These are phyloP conservation scores for Eubasilissa regina DNA, from an alignment of 1,140 invertebrate species.

Conservation along the genomic window DNA sequence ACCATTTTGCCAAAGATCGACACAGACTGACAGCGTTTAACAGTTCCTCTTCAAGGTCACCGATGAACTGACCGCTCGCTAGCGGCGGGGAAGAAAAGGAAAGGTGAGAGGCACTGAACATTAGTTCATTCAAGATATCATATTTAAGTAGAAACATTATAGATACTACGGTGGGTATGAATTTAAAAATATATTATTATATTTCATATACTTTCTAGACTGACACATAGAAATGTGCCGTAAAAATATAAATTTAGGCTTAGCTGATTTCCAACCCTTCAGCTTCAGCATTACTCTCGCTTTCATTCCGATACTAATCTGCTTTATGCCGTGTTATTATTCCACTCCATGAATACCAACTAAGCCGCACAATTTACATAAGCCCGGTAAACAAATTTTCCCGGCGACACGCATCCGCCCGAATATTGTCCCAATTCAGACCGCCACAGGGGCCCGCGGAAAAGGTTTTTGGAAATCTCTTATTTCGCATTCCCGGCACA, in stretches of 20 bases:
- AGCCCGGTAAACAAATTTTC: slow-evolving; percentile 35
- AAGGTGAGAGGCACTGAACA: no score
- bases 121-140: no score
- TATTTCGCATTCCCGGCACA: slow-evolving; percentile 32
- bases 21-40: no score
- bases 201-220: neutral
- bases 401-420: neutral
- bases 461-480: neutral
- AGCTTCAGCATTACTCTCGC: neutral
- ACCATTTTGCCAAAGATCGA: no score
- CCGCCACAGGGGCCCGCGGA: neutral
- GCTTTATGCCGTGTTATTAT: neutral
- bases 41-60: no score
- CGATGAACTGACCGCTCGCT: no score
- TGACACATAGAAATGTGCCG: neutral
- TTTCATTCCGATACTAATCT: neutral
- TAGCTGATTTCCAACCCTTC: no score
- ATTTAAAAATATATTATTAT: neutral
- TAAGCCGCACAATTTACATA: slow-evolving; percentile 35
- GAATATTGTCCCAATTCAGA: neutral
- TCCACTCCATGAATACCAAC: slow-evolving; percentile 15
- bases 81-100: no score
- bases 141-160: no score
- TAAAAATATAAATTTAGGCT: neutral
- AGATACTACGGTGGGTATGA: no score